Percentiles rank a stretch among this genome's conserved stretches.
phyloP scores from a whole-genome alignment of 2,113 vertebrate genomes.

The Lonchura striata region DNA sequence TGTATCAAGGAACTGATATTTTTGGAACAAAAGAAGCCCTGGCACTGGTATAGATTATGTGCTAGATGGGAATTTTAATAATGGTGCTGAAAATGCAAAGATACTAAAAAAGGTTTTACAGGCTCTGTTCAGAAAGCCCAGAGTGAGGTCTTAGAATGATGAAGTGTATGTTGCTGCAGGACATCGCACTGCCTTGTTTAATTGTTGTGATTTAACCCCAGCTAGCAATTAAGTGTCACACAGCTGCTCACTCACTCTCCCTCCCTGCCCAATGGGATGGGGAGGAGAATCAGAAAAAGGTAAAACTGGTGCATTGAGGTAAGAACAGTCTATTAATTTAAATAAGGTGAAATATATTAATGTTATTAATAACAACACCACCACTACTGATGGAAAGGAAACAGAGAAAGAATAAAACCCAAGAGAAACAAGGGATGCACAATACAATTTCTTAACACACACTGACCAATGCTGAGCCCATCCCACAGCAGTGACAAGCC shows the following conservation, averaged over 20 bases:
- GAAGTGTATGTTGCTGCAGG: background rate
- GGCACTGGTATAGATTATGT: background rate
- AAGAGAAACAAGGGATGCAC: background rate
- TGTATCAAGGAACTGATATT: background rate
- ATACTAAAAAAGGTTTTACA: background rate
- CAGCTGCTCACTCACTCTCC: background rate
- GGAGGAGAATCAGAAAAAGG: background rate
- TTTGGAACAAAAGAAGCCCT: background rate
- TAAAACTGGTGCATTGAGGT: background rate
- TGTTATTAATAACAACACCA: background rate
- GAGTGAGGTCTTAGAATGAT: background rate
- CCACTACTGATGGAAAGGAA: background rate
- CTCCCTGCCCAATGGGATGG: background rate
- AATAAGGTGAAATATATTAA: background rate
- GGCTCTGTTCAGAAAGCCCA: background rate
- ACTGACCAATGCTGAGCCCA: background rate
- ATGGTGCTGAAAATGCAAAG: background rate
- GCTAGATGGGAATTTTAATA: background rate
- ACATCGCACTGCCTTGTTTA: background rate
- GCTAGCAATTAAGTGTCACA: background rate
- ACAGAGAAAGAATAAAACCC: background rate
- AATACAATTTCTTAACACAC: background rate
- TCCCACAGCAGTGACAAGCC: rapidly evolving
- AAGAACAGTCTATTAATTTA: background rate
- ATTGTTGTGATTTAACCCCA: background rate